phyloP scores from a whole-genome alignment of 2,797 vertebrate species.

The Melanotaenia maccullochi region DNA sequence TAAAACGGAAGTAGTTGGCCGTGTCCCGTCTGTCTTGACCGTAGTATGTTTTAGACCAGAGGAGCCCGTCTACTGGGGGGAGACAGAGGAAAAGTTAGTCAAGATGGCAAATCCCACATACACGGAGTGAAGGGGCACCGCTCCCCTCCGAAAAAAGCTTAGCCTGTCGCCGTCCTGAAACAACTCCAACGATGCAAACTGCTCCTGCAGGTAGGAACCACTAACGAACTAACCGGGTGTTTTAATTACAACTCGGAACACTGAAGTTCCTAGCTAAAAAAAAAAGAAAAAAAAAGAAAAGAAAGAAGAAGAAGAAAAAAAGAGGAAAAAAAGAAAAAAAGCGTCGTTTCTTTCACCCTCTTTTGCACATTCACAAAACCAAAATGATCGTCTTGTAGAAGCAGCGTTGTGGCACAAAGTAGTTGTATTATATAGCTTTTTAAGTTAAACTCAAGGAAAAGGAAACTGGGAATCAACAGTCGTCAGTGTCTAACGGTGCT shows the following conservation, averaged over 20 bases:
- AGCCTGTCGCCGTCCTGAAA: constrained; percentile 53
- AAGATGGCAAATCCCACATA: constrained; percentile 82
- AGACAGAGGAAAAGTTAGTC: constrained; percentile 79
- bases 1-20: not conserved
- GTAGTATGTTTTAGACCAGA: constrained; percentile 43
- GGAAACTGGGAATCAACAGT: not conserved
- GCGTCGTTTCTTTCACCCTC: no score
- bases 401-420: not conserved
- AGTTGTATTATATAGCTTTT: not conserved
- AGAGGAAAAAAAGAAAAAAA: no score
- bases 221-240: not conserved
- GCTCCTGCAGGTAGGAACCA: constrained; percentile 71
- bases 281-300: no score
- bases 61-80: constrained; percentile 65
- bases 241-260: not conserved
- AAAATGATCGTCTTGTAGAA: not conserved
- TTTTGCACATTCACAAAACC: not conserved
- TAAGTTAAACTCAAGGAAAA: not conserved
- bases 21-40: constrained; percentile 5
- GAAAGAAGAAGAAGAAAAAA: no score
- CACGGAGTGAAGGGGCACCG: constrained; percentile 80
- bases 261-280: constrained; percentile 29
- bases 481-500: constrained; percentile 1
- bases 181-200: constrained; percentile 63
- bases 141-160: constrained; percentile 50